Conservation (phyloP, 2,888 invertebrate species). For the Thalpophila matura region DNA sequence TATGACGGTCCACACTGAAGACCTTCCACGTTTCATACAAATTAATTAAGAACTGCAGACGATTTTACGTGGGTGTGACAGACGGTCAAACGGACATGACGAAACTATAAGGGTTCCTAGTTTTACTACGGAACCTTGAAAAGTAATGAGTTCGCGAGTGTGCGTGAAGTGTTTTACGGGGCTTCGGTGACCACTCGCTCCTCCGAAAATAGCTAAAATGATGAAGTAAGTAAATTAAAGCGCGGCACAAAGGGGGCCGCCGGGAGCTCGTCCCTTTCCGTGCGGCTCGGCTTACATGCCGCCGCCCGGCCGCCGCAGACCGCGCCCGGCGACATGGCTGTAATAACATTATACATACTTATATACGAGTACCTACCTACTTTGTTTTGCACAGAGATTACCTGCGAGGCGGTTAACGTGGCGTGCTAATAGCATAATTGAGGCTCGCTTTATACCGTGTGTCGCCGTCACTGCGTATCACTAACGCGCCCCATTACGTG, state of each 20-base stretch:
- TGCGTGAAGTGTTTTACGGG: constrained; percentile 5
- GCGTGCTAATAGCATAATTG: constrained; percentile 21
- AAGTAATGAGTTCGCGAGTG: neutral
- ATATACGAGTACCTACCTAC: no score
- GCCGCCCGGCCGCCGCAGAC: neutral
- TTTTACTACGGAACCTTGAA: no score
- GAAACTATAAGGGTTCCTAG: no score
- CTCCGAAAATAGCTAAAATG: constrained; percentile 35
- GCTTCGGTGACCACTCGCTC: constrained; percentile 16
- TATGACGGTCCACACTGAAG: no score
- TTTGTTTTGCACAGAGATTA: constrained; percentile 36
- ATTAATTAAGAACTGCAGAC: no score
- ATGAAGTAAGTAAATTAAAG: constrained; percentile 50
- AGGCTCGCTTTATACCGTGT: constrained; percentile 3
- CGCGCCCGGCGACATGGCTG: neutral
- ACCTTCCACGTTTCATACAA: no score
- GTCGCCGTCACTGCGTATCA: constrained; percentile 5
- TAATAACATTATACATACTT: no score
- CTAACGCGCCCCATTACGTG: neutral
- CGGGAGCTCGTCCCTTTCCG: constrained; percentile 17
- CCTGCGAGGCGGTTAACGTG: constrained; percentile 34
- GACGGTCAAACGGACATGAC: no score
- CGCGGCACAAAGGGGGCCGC: constrained; percentile 34
- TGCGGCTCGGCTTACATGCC: constrained; percentile 7
- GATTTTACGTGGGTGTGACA: no score